Evolutionary conservation across 2,888 invertebrate species (phyloP), one percentile per base, ranked within the genome.

Genomic region (Melanostoma mellinum): DNA sequence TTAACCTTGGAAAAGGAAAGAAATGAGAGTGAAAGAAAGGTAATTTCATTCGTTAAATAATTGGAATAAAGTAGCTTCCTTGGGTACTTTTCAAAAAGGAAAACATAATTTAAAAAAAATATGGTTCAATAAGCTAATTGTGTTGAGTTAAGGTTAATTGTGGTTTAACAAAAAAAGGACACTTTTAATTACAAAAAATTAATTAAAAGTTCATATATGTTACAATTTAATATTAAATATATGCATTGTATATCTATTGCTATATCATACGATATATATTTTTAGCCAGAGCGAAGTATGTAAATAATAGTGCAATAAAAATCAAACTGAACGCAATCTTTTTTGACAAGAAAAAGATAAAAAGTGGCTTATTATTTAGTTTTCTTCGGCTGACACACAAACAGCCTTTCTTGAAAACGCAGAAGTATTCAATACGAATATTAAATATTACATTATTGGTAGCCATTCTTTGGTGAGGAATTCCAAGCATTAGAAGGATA

Each of bases 221-320:
- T 73, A 72, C 67, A 48, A 67, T 71, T 67, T 67, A 63, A 48
- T 60, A 81, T 67, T 55, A 72, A 52, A 80, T 48, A 50, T 76
- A 76, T 72, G 35, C 48, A 30, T 61, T 46, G 48, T 68, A 65
- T 72, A 76, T 55, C 38, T 56, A 61, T 77, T 44, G 48, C 60
- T 58, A 65, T 56, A 69, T 50, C 36, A 67, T 58, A 74, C 52
- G 33, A 50, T 63, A 63, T 61, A 69, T 73, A 77, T 68, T 67
- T 60, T 74, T 74, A 79, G 65, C 71, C 74, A 61, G 74, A 53
- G 48, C 61, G 79, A 76, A 50, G 61, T 72, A 72, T 85, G 85
- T 85, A 85, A 72, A 85, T 85, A 80, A 76, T 80, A 85, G 80
- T 72, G 80, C 85, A 85, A 85, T 80, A 85, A 85, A 85, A 71